Conservation (phyloP, 2,888 invertebrate species). For the Andricus curvator region DNA sequence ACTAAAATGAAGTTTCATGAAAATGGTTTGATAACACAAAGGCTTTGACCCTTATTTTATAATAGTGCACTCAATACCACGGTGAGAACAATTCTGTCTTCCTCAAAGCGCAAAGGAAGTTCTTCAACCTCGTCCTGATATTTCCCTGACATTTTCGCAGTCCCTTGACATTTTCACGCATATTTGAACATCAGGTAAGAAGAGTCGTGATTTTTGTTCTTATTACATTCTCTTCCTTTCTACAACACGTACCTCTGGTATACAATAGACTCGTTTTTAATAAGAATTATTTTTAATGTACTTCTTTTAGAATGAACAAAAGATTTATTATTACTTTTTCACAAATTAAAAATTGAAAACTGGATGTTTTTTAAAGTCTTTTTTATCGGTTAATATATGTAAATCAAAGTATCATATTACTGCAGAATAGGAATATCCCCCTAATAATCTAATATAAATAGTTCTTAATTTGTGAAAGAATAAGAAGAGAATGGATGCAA, state of each 20-base stretch:
- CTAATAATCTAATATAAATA: too few relatives aligned
- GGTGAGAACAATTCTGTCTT: background rate
- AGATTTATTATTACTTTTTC: background rate
- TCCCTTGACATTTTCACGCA: constrained; percentile 25
- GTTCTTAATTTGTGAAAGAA: too few relatives aligned
- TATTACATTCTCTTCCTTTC: background rate
- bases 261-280: background rate
- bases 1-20: constrained; percentile 6
- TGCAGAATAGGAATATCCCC: too few relatives aligned
- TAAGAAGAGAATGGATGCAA: background rate
- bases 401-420: too few relatives aligned
- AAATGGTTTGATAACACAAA: background rate
- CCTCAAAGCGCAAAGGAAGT: constrained; percentile 19
- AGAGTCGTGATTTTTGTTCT: background rate
- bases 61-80: constrained; percentile 21
- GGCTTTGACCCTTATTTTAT: constrained; percentile 4
- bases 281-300: background rate
- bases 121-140: constrained; percentile 27
- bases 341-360: background rate
- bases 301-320: background rate
- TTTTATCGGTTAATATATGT: too few relatives aligned
- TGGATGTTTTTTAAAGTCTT: too few relatives aligned
- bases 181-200: constrained; percentile 19
- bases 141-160: constrained; percentile 28
- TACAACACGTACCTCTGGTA: background rate